Evolutionary conservation across 2,113 vertebrate species (phyloP).

Genomic region (Junco hyemalis): DNA sequence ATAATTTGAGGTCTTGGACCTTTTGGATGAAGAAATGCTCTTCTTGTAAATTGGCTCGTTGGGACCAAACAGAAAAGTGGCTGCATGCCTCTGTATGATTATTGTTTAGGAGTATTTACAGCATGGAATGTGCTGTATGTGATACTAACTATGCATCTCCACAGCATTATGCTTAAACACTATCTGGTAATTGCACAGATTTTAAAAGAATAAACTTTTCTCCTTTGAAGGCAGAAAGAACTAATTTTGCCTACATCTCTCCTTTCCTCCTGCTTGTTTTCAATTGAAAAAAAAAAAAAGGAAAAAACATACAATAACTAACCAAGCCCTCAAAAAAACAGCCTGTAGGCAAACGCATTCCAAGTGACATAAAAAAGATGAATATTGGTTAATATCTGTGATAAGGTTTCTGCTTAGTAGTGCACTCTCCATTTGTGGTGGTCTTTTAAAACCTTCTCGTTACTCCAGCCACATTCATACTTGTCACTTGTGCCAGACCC

Average conservation of each 20-base stretch:
- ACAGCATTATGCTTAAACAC: background rate
- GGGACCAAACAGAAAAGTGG: background rate
- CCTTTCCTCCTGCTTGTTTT: background rate
- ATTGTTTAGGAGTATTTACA: background rate
- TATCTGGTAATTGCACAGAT: background rate
- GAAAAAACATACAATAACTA: background rate
- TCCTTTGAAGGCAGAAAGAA: background rate
- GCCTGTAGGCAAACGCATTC: background rate
- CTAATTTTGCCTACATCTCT: background rate
- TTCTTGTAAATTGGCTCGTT: background rate
- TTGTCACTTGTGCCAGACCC: background rate
- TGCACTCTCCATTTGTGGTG: background rate
- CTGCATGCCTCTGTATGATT: background rate
- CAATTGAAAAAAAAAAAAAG: background rate
- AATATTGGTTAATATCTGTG: background rate
- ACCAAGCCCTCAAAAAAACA: background rate
- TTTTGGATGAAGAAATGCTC: background rate
- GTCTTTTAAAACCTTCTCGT: background rate
- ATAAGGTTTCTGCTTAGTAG: background rate
- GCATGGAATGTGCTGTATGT: background rate
- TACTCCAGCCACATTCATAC: background rate
- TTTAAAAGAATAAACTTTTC: background rate
- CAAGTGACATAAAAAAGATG: background rate
- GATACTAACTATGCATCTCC: background rate
- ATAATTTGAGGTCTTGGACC: background rate